Base-by-base conservation (phyloP, 1,140 invertebrate genomes). In the Drosophila guanche region DNA sequence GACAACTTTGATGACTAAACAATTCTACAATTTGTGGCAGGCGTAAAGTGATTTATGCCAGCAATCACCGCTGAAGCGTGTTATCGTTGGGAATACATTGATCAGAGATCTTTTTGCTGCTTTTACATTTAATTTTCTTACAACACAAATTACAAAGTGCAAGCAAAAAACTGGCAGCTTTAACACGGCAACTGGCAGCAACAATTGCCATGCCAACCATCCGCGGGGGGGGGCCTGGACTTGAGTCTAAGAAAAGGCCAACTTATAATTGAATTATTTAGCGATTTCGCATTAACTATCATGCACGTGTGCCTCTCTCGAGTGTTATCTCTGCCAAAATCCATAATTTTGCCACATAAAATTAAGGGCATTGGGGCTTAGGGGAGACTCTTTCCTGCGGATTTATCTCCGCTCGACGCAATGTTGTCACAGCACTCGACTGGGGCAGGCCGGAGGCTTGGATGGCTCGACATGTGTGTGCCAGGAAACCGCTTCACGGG, bases 371-470 rank as follows among this genome's bases (percentile, higher is more conserved):
- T 57, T 22, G 20, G 45, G 45, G 37, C 6, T 59, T 29, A 20
- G 16, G 16, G 16, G 41, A 20, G 29, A 47, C 51, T 86, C 56
- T 76, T 76, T 51, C 57, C 45, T 56, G 51, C 53, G 84, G 84
- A 88, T 88, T 89, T 88, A 89, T 89, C 72, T 88, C 47, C 55
- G 59, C 75, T 88, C 67, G 73, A 71, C 75, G 58, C 75, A 62
- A 88, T 83, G 79, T 83, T 89, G 75, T 83, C 83, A 76, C 61
- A 78, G 75, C 71, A 67, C 72, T n/a, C n/a, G n/a, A n/a, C n/a
- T n/a, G n/a, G n/a, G n/a, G n/a, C n/a, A n/a, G n/a, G n/a, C n/a
- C n/a, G n/a, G n/a, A n/a, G n/a, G n/a, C n/a, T n/a, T n/a, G n/a
- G 16, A 20, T 29, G 27, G 43, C 23, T 37, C 27, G 45, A 40